Evolutionary conservation across 1,140 invertebrate genomes (phyloP).

Genomic region (Halotydeus destructor): DNA sequence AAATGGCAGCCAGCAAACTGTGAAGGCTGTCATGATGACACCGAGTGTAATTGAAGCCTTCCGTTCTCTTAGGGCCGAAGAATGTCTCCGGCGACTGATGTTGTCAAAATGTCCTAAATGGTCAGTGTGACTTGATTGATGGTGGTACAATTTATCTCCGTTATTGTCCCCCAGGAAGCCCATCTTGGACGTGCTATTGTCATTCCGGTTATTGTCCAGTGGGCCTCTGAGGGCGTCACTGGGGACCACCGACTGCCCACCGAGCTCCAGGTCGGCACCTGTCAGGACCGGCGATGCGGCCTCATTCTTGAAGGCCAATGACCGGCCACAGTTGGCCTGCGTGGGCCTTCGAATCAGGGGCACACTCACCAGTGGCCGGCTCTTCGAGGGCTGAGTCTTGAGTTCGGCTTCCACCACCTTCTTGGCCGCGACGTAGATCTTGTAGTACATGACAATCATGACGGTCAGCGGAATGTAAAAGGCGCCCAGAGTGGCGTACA

Average conservation of each 20-base stretch:
- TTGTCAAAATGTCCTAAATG: no score
- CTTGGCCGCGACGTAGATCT: conserved; percentile 69
- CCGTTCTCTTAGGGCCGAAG: conserved; percentile 16
- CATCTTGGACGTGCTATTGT: not conserved
- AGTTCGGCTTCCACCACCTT: conserved; percentile 19
- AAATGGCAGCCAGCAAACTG: conserved; percentile 52
- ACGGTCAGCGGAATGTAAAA: conserved; percentile 90
- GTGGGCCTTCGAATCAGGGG: no score
- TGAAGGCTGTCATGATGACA: conserved; percentile 78
- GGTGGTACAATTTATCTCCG: no score
- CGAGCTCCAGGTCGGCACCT: no score
- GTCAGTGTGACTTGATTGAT: not conserved
- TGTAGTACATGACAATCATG: conserved; percentile 89
- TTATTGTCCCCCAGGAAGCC: no score
- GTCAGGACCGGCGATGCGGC: no score
- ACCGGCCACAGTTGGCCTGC: no score
- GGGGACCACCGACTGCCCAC: no score
- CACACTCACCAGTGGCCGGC: no score
- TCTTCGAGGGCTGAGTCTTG: conserved; percentile 6
- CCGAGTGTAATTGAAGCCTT: conserved; percentile 89
- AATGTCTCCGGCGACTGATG: conserved; percentile 10
- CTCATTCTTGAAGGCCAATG: no score
- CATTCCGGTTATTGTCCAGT: no score
- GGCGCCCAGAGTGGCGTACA: conserved; percentile 72
- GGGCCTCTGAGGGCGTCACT: no score